Percentiles rank a stretch among this genome's conserved stretches.
phyloP scores from a whole-genome alignment of 1,140 invertebrate genomes.

The Neodiprion pinetum region DNA sequence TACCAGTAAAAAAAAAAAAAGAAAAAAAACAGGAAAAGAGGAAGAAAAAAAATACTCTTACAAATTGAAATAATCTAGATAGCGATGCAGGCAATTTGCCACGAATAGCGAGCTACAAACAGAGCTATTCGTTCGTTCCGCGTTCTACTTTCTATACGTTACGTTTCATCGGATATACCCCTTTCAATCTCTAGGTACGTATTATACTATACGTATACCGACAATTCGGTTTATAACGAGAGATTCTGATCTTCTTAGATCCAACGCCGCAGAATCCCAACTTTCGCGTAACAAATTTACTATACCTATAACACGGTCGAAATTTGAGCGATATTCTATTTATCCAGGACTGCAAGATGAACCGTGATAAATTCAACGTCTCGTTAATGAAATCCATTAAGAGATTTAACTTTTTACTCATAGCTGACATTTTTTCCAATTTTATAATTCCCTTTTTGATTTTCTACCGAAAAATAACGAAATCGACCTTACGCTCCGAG shows the following conservation, averaged over 20 bases:
- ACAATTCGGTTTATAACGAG: too few species aligned
- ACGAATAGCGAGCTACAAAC: not conserved
- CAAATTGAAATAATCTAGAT: not conserved
- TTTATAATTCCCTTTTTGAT: too few species aligned
- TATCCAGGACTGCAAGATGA: too few species aligned
- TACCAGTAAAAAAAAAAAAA: not conserved
- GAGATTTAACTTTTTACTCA: too few species aligned
- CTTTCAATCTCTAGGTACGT: not conserved
- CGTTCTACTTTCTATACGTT: slow-evolving; percentile 1
- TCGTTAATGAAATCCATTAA: too few species aligned
- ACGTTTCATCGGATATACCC: not conserved
- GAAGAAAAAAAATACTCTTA: not conserved
- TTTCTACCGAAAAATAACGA: not conserved
- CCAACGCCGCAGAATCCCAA: too few species aligned
- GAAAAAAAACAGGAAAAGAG: not conserved
- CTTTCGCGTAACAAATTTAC: too few species aligned
- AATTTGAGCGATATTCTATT: not conserved
- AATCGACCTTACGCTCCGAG: not conserved
- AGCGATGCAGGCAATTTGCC: not conserved
- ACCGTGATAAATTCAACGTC: too few species aligned
- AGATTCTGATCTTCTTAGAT: too few species aligned
- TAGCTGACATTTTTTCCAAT: too few species aligned
- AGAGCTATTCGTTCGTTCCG: not conserved
- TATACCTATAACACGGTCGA: not conserved
- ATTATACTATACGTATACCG: too few species aligned